Base-by-base conservation (phyloP, 35 echinoderm and acorn worm species). In the Lytechinus pictus region DNA sequence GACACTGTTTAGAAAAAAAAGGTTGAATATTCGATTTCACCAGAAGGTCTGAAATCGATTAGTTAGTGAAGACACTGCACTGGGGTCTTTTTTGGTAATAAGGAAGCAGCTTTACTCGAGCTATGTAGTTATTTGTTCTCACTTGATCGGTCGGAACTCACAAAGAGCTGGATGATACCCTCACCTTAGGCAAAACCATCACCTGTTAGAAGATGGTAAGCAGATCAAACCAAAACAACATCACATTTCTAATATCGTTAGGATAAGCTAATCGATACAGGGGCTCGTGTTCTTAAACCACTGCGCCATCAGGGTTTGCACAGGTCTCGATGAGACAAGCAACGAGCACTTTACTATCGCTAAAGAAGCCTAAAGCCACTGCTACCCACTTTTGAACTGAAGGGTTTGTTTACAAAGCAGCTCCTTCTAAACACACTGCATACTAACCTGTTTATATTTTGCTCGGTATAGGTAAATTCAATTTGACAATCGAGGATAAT, bases 151-250 rank as follows among this genome's bases (percentile, higher is more conserved):
- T 79, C 66, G 66, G 66, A 79, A 79, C 66, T 79, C 66, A 79
- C 66, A 79, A 79, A 79, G 66, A 24, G 66, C 19, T 79, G 66
- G 66, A 24, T 79, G 66, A 79, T 79, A 79, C 19, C 66, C 66
- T 79, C 33, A 79, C 66, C 66, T 24, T 6, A 6, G 66, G 66
- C 21, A 5, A 79, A 79, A 14, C 66, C 66, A 79, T 79, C 66
- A 79, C 66, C 66, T 79, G 66, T 79, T 79, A 79, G 19, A 79
- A 24, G 14, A 14, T 24, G 66, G 66, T 79, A 79, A 79, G 66
- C 66, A 79, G 66, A 79, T 79, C 66, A 79, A 79, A 79, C 66
- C 66, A 79, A 79, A 79, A 79, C 66, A 79, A 79, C 66, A 79
- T 79, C 21, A 16, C 66, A 79, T 24, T 79, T 79, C 66, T n/a